Evolutionary conservation across 2,113 vertebrate genomes (phyloP), one percentile per base, ranked within the genome.

Genomic region (Antechinus stuartii): DNA sequence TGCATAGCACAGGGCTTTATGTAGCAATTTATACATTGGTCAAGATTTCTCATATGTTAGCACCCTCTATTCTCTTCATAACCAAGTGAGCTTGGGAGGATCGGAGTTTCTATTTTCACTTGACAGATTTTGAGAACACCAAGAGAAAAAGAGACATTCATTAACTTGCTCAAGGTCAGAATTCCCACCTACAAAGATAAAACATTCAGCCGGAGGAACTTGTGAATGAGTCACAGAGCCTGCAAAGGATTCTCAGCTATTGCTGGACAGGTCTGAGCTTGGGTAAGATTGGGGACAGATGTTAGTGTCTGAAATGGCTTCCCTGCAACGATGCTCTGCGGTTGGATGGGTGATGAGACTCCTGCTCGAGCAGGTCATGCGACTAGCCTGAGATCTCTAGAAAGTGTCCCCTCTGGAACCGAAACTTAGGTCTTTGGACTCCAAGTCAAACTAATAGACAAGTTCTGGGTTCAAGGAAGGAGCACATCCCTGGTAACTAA

Each of bases 1-100:
- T 97, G 95, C 97, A 96, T 97, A 94, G 97, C 97, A 95, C 93
- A 97, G 92, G 94, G 97, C 97, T 98, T 98, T 98, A 96, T 94
- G 89, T 94, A 95, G 96, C 93, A 97, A 93, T 93, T 95, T 92
- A 94, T 94, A 95, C 96, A 90, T 94, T 97, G 68, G 54, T 30
- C 93, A 91, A 94, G 23, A 54, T 91, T 61, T 94, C 92, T 95
- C n/a, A 8, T 90, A 95, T 84, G 54, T 97, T 91, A 93, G 91
- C 91, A 93, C n/a, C 57, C 92, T 95, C 94, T 54, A 93, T 92
- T 89, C 92, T 95, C 57, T 24, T 91, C 84, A 93, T 93, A 91
- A 96, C 94, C 96, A 57, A 95, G 56, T 95, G 94, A 96, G 97
- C 54, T 95, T 96, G 50, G 89, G 57, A 91, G 25, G 46, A 42